These are phyloP conservation scores for Lepeophtheirus nordmannii DNA, from an alignment of 2,888 invertebrate genomes.

Conservation along the genomic window DNA sequence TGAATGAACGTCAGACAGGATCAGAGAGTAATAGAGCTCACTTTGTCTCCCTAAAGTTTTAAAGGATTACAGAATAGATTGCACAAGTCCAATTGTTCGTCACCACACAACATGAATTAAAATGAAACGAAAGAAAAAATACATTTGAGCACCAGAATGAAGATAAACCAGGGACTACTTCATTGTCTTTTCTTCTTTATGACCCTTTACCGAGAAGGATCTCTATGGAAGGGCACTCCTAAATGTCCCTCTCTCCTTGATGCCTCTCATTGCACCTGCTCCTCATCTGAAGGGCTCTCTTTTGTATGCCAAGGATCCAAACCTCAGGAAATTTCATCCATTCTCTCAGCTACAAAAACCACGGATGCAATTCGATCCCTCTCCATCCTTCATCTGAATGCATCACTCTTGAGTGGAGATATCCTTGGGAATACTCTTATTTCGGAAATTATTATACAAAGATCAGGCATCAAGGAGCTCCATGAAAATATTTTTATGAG, in stretches of 20 bases:
- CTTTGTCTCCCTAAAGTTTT: no score
- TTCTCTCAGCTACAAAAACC: conserved; percentile 7
- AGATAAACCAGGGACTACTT: not conserved
- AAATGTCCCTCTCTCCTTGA: conserved; percentile 1
- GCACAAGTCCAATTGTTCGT: not conserved
- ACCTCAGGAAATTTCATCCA: not conserved
- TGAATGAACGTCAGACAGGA: no score
- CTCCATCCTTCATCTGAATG: not conserved
- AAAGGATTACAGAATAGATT: no score
- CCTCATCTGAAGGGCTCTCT: not conserved
- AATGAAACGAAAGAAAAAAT: not conserved
- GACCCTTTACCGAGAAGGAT: not conserved
- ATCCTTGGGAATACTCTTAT: not conserved
- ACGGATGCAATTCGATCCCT: not conserved
- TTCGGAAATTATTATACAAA: not conserved
- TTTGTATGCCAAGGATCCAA: not conserved
- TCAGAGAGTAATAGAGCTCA: no score
- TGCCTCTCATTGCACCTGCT: not conserved
- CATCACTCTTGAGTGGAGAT: not conserved
- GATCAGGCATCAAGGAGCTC: not conserved
- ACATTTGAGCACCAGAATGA: not conserved
- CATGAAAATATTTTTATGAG: not conserved
- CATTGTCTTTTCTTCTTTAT: not conserved
- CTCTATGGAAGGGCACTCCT: not conserved
- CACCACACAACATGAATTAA: not conserved